Base-by-base conservation (phyloP, 2,888 invertebrate genomes). In the Odontocerum albicorne region DNA sequence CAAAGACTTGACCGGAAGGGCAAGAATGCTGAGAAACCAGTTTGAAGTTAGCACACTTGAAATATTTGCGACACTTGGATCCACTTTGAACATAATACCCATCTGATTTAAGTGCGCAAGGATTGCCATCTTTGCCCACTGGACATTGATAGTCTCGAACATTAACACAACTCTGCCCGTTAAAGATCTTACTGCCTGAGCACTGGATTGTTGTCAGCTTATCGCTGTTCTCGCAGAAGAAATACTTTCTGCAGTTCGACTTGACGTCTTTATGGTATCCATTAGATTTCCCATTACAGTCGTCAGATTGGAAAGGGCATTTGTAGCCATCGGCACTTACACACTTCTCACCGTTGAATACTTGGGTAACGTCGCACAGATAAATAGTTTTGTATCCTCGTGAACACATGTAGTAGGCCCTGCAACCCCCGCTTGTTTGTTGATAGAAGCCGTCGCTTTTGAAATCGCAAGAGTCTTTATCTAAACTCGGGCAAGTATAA, bases 401-500 rank as follows among this genome's bases (percentile, higher is more conserved):
- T 15, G 72, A 71, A 67, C 84, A 84, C 63, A 75, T 79, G 68
- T 77, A 82, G 69, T 82, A 84, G 8, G 81, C 78, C 40, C 81
- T 76, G 64, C 84, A 84, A 2, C 80, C 81, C 1, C 76, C 72
- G 63, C 72, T 74, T 19, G 67, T 65, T 16, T 74, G 72, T 17
- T 75, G 74, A 67, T 82, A 80, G 49, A 80, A 78, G 1, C 83
- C 83, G 64, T 84, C 80, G 7, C 72, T 63, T 33, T 77, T 76
- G 2, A 73, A 72, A 55, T 71, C 71, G 65, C 83, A 83, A 20
- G 79, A 74, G 65, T 79, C 77, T 12, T 68, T 68, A 61, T 77
- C 77, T 52, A 73, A 65, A 57, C 74, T 74, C 36, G 80, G 78
- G 62, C 80, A 80, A 44, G 73, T 65, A 64, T 75, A 74, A 16